A percentile compares a stretch with the other conserved stretches of the same genome.
phyloP scores from a whole-genome alignment of 2,888 invertebrate genomes.

The Apoderus coryli region DNA sequence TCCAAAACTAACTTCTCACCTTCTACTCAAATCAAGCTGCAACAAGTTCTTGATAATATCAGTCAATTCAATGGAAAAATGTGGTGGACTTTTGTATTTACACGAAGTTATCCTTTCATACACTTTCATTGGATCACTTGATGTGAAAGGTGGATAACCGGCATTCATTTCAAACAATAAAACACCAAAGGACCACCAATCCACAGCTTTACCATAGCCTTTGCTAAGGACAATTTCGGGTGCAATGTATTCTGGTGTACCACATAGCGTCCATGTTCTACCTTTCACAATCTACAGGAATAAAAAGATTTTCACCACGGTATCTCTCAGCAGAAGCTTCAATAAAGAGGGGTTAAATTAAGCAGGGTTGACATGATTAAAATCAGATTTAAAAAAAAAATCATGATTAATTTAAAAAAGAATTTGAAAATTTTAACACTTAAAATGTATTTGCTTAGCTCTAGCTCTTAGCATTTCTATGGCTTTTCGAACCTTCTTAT shows the following conservation, averaged over 20 bases:
- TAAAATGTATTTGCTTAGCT: too few species aligned
- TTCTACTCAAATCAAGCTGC: conserved; percentile 62
- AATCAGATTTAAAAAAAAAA: too few species aligned
- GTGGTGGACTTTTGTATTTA: conserved; percentile 73
- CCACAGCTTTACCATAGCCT: conserved; percentile 83
- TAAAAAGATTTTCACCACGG: conserved; percentile 3
- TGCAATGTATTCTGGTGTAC: conserved; percentile 92
- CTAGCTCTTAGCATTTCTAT: too few species aligned
- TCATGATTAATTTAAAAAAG: too few species aligned
- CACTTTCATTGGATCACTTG: conserved; percentile 81
- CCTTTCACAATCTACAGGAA: conserved; percentile 37
- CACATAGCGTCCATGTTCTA: conserved; percentile 84
- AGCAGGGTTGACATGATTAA: too few species aligned
- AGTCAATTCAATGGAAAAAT: conserved; percentile 66
- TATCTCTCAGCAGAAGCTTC: too few species aligned
- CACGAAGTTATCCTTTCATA: conserved; percentile 88
- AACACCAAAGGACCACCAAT: conserved; percentile 93
- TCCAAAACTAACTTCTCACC: conserved; percentile 33
- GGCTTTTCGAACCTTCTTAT: too few species aligned
- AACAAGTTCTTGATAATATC: conserved; percentile 72
- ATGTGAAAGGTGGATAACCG: conserved; percentile 86
- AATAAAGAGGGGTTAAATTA: too few species aligned
- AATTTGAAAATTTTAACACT: too few species aligned
- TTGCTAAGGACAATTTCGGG: conserved; percentile 80
- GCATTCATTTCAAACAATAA: conserved; percentile 79